These are phyloP conservation scores for Bibio marci DNA, from an alignment of 2,888 invertebrate genomes.

Conservation along the genomic window DNA sequence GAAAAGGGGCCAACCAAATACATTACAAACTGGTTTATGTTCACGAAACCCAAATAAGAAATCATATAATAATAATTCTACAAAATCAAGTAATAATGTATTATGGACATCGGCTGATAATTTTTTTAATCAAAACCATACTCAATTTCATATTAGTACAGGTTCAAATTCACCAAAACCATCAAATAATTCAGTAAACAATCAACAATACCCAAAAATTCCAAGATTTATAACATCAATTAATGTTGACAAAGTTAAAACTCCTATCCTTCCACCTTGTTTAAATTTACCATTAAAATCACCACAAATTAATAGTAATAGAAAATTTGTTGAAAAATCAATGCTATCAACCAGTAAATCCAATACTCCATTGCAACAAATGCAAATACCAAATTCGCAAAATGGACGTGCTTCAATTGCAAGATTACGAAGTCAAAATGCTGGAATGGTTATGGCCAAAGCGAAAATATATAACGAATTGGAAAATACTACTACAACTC, in stretches of 20 bases:
- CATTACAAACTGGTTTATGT: constrained; percentile 26
- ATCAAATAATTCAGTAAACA: not conserved
- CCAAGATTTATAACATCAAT: constrained; percentile 4
- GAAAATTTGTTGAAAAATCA: too few relatives aligned
- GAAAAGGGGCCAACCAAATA: constrained; percentile 34
- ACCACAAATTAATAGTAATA: too few relatives aligned
- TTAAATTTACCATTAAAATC: too few relatives aligned
- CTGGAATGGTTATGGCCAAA: constrained; percentile 65
- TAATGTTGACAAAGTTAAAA: constrained; percentile 11
- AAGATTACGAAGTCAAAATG: constrained; percentile 52
- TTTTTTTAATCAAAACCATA: not conserved
- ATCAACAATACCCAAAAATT: constrained; percentile 7
- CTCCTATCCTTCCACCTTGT: constrained; percentile 17
- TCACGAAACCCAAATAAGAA: too few relatives aligned
- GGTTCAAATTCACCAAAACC: not conserved
- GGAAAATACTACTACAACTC: constrained; percentile 9
- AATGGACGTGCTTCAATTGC: constrained; percentile 55
- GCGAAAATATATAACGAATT: constrained; percentile 52
- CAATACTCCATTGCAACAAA: too few relatives aligned
- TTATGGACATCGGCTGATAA: constrained; percentile 1
- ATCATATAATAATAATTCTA: constrained; percentile 2
- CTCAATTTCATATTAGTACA: too few relatives aligned
- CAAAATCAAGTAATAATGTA: too few relatives aligned
- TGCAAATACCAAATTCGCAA: too few relatives aligned
- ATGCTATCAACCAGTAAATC: too few relatives aligned